Base-by-base conservation (phyloP, 2,888 invertebrate species). In the Chrysina gloriosa region DNA sequence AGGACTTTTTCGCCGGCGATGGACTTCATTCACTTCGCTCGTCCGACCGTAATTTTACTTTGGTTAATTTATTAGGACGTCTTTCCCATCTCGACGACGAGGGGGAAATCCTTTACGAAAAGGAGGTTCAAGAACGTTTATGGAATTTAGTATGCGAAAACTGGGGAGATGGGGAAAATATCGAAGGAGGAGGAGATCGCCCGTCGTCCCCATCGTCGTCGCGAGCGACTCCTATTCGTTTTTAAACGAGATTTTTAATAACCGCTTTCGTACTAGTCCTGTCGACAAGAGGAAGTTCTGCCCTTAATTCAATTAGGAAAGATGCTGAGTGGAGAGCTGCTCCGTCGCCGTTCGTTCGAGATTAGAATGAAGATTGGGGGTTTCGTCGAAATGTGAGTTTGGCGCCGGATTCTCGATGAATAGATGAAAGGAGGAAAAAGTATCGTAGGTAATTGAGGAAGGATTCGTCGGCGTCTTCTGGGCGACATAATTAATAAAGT, bases 181-280 rank as follows among this genome's bases (percentile, higher is more conserved):
- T 4, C 16, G 6, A 29, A 27, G 14, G 27, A 58, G 42, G 25
- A 11, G 14, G 23, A 42, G n/a, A 16, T 27, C 9, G 5, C 16
- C 39, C 11, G 11, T 14, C 16, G 2, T 19, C 14, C 39, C 21
- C 3, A 6, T 6, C 21, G 21, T 1, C 3, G 4, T 2, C 3
- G 16, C 4, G 3, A 3, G 9, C 7, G 16, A n/a, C 14, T 50
- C 48, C 27, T n/a, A 14, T 39, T 58, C 42, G 25, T 42, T 58
- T 58, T 42, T 58, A 25, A 39, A 42, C 11, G 58, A 58, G 58
- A 58, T 39, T 58, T 58, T 58, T 58, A 58, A 58, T 58, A 58
- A 58, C 58, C 58, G 58, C 39, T 25, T 58, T 58, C 58, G 39
- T 56, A 56, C 36, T 56, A 56, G 56, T 36, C 29, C 56, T 11